phyloP scores from a whole-genome alignment of 2,113 vertebrate genomes.

The Petrocephalus zakoni region DNA sequence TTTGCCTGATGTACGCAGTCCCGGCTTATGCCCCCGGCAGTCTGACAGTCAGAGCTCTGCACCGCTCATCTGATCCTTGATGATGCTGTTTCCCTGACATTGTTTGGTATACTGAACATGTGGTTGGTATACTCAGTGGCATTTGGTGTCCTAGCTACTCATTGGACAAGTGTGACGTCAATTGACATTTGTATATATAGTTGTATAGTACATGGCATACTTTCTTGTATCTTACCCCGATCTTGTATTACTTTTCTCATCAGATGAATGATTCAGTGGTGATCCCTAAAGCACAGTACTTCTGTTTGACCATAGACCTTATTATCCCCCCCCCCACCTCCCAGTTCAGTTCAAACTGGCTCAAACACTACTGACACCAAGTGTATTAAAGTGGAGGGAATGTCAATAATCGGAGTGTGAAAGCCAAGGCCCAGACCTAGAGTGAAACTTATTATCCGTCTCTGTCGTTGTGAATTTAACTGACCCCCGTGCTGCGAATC shows the following conservation, averaged over 20 bases:
- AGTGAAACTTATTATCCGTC: slow-evolving; percentile 10
- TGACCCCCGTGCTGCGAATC: background rate
- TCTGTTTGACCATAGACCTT: background rate
- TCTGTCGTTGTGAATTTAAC: background rate
- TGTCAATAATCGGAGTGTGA: background rate
- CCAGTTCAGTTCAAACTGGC: background rate
- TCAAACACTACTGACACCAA: background rate
- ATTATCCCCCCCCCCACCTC: background rate
- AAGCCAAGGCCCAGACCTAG: background rate
- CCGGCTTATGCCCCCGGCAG: no score
- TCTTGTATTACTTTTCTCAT: background rate
- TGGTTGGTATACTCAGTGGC: background rate
- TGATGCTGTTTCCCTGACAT: background rate
- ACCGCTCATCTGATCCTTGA: background rate
- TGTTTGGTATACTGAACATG: background rate
- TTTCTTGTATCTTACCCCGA: background rate
- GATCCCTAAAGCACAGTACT: background rate
- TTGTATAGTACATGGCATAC: background rate
- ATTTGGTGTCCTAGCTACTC: background rate
- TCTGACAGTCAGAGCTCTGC: background rate
- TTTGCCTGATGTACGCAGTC: no score
- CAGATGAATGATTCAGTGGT: background rate
- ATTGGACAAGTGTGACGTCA: background rate
- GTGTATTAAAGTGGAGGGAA: background rate
- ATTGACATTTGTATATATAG: background rate